Conservation (phyloP, 2,888 invertebrate genomes). For the Lepidocyrtinus sp. region DNA sequence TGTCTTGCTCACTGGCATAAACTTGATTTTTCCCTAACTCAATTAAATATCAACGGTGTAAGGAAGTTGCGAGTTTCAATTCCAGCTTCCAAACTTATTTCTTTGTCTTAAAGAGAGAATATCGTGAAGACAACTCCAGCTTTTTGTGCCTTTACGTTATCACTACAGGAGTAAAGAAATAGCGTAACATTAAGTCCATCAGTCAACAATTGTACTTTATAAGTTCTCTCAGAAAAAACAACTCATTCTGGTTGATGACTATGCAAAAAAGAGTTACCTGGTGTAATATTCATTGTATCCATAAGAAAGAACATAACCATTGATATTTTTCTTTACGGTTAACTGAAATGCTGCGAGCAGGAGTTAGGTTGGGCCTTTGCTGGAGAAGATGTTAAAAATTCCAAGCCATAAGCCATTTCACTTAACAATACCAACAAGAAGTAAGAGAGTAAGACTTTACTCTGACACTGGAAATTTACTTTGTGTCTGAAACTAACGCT, state of each 20-base stretch:
- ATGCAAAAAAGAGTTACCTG: slow-evolving; percentile 2
- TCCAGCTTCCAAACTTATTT: too few relatives aligned
- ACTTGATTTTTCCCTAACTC: not conserved
- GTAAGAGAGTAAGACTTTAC: slow-evolving; percentile 14
- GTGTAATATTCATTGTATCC: not conserved
- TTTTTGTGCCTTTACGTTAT: not conserved
- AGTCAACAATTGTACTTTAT: slow-evolving; percentile 52
- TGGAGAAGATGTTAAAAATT: not conserved
- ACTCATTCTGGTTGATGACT: slow-evolving; percentile 43
- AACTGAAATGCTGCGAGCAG: slow-evolving; percentile 3
- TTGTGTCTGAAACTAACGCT: slow-evolving; percentile 10
- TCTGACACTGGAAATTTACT: slow-evolving; percentile 48
- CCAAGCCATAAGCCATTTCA: not conserved
- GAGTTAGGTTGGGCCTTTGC: not conserved
- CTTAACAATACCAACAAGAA: not conserved
- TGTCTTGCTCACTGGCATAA: not conserved
- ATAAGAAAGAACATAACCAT: not conserved
- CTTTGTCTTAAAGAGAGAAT: not conserved
- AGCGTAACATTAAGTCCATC: slow-evolving; percentile 39
- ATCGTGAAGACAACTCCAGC: not conserved
- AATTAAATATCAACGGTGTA: too few relatives aligned
- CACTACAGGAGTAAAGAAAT: not conserved
- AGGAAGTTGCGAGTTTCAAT: not conserved
- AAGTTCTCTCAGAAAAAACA: slow-evolving; percentile 31
- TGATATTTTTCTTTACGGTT: slow-evolving; percentile 13